Conservation (phyloP, 1,140 invertebrate species). For the Metaphire vulgaris region DNA sequence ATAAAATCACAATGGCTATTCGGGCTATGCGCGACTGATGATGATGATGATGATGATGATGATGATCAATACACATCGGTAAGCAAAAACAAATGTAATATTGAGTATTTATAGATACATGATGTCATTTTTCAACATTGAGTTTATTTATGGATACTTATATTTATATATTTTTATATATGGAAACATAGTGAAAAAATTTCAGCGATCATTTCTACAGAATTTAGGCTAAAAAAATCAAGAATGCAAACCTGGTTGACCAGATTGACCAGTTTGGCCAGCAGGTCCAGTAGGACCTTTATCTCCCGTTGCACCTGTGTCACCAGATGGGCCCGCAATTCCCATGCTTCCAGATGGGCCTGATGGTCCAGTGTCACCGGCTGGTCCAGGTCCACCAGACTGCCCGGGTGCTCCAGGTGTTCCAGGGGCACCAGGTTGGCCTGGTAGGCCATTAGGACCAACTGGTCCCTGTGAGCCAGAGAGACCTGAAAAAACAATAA, state of each 20-base stretch:
- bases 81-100: no score
- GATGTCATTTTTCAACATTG: no score
- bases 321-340: slow-evolving; percentile 50
- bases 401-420: slow-evolving; percentile 11
- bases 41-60: no score
- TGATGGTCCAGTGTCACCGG: slow-evolving; percentile 31
- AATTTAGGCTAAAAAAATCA: no score
- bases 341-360: slow-evolving; percentile 55
- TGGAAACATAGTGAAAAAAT: no score
- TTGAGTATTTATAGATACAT: no score
- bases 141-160: no score
- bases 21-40: no score
- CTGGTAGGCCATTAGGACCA: slow-evolving; percentile 15
- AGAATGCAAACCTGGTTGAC: slow-evolving; percentile 1
- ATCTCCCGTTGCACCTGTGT: not conserved
- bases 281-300: slow-evolving; percentile 5
- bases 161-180: no score
- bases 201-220: no score
- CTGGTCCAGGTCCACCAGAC: slow-evolving; percentile 1
- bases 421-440: slow-evolving; percentile 19
- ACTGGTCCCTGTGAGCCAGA: not conserved
- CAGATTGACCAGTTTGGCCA: not conserved
- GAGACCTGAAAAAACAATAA: not conserved
- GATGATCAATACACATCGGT: no score
- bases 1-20: no score